phyloP scores from a whole-genome alignment of 2,797 vertebrate genomes.

The Channallabes apus region DNA sequence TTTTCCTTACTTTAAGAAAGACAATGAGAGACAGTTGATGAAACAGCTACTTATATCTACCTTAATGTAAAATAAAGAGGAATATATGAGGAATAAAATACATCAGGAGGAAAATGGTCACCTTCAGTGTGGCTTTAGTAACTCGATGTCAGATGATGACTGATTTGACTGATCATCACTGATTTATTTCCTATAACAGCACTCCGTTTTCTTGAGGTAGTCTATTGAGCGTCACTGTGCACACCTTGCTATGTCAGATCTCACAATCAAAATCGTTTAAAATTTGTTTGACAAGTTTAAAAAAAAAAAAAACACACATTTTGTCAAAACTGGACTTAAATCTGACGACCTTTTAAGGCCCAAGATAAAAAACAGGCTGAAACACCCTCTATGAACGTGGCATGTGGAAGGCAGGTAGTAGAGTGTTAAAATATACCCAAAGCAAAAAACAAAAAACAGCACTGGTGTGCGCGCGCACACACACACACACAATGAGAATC shows the following conservation, averaged over 20 bases:
- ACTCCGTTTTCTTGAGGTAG: background rate
- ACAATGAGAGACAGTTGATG: background rate
- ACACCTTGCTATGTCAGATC: background rate
- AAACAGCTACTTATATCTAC: background rate
- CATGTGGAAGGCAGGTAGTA: conserved; percentile 9
- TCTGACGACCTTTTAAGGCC: background rate
- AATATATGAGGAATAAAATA: background rate
- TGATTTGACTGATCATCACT: too few species aligned
- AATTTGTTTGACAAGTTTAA: background rate
- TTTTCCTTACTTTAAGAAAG: background rate
- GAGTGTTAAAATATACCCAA: conserved; percentile 44
- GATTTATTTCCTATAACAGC: background rate
- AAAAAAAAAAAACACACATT: background rate
- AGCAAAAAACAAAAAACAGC: conserved; percentile 26
- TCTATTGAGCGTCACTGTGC: background rate
- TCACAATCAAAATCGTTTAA: background rate
- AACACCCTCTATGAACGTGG: background rate
- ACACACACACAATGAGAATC: background rate
- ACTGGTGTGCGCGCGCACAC: background rate
- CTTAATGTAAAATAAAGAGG: background rate
- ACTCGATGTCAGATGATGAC: background rate
- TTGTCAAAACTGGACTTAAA: background rate
- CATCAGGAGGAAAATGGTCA: background rate
- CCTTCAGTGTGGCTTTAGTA: background rate
- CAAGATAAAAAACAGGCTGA: background rate